phyloP scores from a whole-genome alignment of 1,140 invertebrate genomes.

The Drosophila miranda region DNA sequence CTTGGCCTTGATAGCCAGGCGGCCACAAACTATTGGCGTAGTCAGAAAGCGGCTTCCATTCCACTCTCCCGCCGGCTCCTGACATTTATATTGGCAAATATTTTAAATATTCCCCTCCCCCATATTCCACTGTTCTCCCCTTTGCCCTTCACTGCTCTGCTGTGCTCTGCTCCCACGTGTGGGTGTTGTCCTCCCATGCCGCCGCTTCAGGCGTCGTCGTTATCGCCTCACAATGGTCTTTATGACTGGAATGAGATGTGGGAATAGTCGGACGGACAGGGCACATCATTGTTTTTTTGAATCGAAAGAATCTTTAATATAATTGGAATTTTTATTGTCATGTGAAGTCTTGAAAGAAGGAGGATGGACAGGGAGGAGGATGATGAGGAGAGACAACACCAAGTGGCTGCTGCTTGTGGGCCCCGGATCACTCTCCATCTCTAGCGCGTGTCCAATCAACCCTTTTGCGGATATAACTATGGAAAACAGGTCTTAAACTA shows the following conservation, averaged over 20 bases:
- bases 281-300: conserved; percentile 32
- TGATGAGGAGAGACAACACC: no score
- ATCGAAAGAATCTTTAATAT: conserved; percentile 41
- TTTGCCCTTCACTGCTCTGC: background rate
- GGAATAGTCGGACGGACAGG: background rate
- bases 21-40: conserved; percentile 36
- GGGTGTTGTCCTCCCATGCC: conserved; percentile 25
- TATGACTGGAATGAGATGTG: conserved; percentile 23
- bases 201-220: conserved; percentile 49
- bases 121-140: no score
- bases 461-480: no score
- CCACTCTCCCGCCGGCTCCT: conserved; percentile 29
- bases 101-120: conserved; percentile 63
- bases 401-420: conserved; percentile 2
- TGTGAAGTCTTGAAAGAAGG: conserved; percentile 14
- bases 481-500: no score
- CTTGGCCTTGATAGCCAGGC: conserved; percentile 78
- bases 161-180: background rate
- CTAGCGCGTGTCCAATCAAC: background rate
- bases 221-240: conserved; percentile 50
- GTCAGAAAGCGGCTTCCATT: background rate
- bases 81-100: conserved; percentile 80
- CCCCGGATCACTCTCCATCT: conserved; percentile 1
- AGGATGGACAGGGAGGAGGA: background rate
- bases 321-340: conserved; percentile 72